A percentile compares a stretch with the other conserved stretches of the same genome.
phyloP scores from a whole-genome alignment of 2,113 vertebrate species.

The Leptobrachium ailaonicum region DNA sequence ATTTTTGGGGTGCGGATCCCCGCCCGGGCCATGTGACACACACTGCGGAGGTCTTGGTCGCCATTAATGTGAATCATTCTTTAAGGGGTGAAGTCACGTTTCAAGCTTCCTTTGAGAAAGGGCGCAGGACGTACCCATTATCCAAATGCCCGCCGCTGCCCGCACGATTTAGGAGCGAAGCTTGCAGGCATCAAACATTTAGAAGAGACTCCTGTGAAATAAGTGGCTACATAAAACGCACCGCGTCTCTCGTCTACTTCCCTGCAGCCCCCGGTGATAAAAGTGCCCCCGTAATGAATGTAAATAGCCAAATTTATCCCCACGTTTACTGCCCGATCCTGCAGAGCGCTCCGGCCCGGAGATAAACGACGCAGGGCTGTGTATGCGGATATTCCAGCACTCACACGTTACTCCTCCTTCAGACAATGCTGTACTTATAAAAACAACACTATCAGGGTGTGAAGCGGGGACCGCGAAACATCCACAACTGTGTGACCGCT shows the following conservation, averaged over 20 bases:
- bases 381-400: too few relatives aligned
- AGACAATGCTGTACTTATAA: too few relatives aligned
- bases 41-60: too few relatives aligned
- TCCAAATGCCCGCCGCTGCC: slow-evolving; percentile 19
- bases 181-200: slow-evolving; percentile 36
- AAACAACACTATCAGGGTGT: too few relatives aligned
- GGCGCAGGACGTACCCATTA: slow-evolving; percentile 42
- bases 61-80: too few relatives aligned
- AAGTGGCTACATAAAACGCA: slow-evolving; percentile 42
- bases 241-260: slow-evolving; percentile 2
- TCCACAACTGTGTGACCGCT: too few relatives aligned
- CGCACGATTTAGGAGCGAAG: slow-evolving; percentile 17
- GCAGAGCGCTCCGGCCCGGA: background rate
- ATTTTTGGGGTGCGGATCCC: too few relatives aligned
- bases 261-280: background rate
- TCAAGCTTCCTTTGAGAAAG: slow-evolving; percentile 49
- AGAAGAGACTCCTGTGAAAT: slow-evolving; percentile 13
- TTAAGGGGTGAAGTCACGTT: slow-evolving; percentile 45
- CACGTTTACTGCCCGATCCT: background rate
- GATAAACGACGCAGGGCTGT: too few relatives aligned
- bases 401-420: too few relatives aligned
- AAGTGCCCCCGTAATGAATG: slow-evolving; percentile 42
- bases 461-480: too few relatives aligned
- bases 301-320: slow-evolving; percentile 36
- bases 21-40: too few relatives aligned